Base-by-base conservation (phyloP, 2,797 vertebrate genomes). In the Lycodopsis pacificus region DNA sequence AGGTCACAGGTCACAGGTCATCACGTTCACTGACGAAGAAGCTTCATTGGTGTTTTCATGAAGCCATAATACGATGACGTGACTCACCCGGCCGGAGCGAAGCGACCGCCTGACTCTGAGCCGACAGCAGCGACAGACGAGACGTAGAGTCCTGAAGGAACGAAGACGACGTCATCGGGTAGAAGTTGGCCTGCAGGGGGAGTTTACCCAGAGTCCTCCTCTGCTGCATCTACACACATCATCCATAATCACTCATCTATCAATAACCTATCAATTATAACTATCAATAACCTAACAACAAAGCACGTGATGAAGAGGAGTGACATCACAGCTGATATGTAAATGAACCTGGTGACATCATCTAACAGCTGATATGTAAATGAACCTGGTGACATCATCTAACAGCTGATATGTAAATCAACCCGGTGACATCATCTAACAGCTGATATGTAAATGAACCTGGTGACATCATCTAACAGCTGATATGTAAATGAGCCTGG, bases 111-210 rank as follows among this genome's bases (percentile, higher is more conserved):
- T 97, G 91, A 74, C 97, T 96, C 92, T 99, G 97, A 46, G 96
- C 97, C 4, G 97, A 92, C 82, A 97, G 96, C 81, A 99, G 91
- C 0, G 96, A 94, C 74, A 98, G 70, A 4, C 97, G 96, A 59
- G 87, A 25, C 0, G 54, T 34, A 0, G 68, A 15, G 78, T 99
- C 97, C 91, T 99, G 96, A 61, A 99, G 84, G 70, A 98, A 98
- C 0, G 92, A 85, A 86, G 97, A 96, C 7, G 96, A 96, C 48
- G 87, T 95, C 96, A 98, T 97, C 0, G 97, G 97, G 87, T 97
- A 99, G 46, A 99, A 95, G 91, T 98, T 98, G 2, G 96, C 97
- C 93, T 99, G 97, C 86, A 98, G 88, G 56, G 97, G 97, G 73
- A 99, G 92, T 92, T 98, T 99, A 49, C 54, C 87, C 91, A 97